Base-by-base conservation (phyloP, 2,113 vertebrate species). In the Ornithorhynchus anatinus region DNA sequence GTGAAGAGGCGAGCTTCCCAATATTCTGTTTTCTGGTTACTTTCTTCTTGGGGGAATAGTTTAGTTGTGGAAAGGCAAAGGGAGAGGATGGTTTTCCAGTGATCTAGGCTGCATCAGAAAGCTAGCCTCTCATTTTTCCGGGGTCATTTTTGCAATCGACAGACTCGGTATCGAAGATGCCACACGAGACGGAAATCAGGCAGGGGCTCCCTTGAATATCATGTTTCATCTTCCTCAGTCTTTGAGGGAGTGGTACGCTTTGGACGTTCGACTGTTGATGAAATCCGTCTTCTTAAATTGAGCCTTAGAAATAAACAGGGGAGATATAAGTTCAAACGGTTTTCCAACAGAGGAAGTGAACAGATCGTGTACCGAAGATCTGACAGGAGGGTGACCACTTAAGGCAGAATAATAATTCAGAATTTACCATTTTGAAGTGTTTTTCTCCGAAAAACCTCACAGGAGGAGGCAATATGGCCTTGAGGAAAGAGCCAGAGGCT, bases 211-310 rank as follows among this genome's bases (percentile, higher is more conserved):
- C 45, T 59, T 39, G 11, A 35, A 43, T 15, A 31, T 25, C 4
- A 15, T 12, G 20, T 12, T n/a, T 14, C 56, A 2, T 20, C 20
- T 32, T 35, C 64, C 33, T 94, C 78, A 93, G 69, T 94, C 92
- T 79, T 80, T 87, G 3, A 92, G 67, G 3, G 93, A 93, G 79
- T 94, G 94, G 53, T 94, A 93, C 31, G 93, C 95, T 89, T 91
- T 97, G 22, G 91, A 85, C 22, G 94, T 98, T 57, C 89, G 88
- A 36, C 51, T 85, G 69, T 98, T 98, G 89, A 98, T 73, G 77
- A 99, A 99, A 89, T 96, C 93, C 0, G 84, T 43, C 89, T 96
- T 99, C 89, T 92, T 96, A 59, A 93, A 96, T 22, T 95, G 92
- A 65, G 90, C 84, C 97, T 98, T 90, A 38, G 68, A 80, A 70